These are phyloP conservation scores for Ricordea florida DNA, from an alignment of 92 coral and sea anemone genomes.

Conservation along the genomic window DNA sequence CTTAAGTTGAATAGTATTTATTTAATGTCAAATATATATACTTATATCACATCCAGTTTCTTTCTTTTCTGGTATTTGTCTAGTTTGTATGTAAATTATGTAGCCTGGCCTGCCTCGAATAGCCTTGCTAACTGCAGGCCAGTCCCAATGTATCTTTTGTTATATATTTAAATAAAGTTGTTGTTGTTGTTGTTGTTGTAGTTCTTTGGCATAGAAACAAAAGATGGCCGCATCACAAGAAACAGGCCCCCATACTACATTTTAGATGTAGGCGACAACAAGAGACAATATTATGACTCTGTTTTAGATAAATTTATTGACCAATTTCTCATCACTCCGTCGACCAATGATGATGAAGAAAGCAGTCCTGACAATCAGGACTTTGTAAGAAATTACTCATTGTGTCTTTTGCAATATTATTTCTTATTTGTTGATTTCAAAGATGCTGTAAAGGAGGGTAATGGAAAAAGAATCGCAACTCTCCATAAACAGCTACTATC, in stretches of 20 bases:
- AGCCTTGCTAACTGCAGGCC: too few species aligned
- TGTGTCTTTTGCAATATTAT: conserved; percentile 8
- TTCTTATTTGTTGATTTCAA: conserved; percentile 8
- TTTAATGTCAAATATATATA: too few species aligned
- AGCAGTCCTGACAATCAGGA: background rate
- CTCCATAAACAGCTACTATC: conserved; percentile 55
- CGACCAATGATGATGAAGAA: background rate
- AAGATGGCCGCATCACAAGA: background rate
- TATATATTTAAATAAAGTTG: background rate
- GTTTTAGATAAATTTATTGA: conserved; percentile 12
- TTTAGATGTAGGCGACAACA: background rate
- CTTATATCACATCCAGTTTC: too few species aligned
- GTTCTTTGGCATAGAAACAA: conserved; percentile 2
- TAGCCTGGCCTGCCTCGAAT: too few species aligned
- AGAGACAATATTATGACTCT: background rate
- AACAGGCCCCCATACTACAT: conserved; percentile 31
- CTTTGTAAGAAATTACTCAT: conserved; percentile 20
- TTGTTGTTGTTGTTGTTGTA: background rate
- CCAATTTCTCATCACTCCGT: background rate
- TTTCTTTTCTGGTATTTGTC: too few species aligned
- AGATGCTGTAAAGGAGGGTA: conserved; percentile 53
- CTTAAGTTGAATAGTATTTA: too few species aligned
- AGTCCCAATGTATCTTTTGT: too few species aligned
- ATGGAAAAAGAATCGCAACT: conserved; percentile 50
- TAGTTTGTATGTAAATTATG: too few species aligned